Evolutionary conservation across 1,140 invertebrate species (phyloP).

Genomic region (Heterodera schachtii): DNA sequence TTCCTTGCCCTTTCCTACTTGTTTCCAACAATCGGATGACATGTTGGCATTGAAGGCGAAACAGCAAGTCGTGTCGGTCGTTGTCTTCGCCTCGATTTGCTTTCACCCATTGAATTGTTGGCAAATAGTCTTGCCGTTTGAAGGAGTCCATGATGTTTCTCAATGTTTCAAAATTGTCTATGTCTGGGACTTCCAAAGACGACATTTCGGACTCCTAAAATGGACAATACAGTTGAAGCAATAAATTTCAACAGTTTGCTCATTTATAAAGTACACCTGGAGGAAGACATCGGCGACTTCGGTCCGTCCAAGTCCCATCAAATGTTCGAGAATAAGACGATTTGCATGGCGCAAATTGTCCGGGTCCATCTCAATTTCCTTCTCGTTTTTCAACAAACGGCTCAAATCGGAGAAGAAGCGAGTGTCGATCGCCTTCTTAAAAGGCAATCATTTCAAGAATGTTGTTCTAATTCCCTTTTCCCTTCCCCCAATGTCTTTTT

Average conservation of each 20-base stretch:
- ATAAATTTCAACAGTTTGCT: background rate
- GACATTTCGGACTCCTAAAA: slow-evolving; percentile 52
- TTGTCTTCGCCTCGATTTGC: slow-evolving; percentile 26
- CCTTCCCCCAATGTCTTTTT: background rate
- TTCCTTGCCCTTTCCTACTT: slow-evolving; percentile 5
- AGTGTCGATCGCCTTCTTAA: slow-evolving; percentile 28
- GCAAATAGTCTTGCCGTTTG: slow-evolving; percentile 38
- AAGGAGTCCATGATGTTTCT: slow-evolving; percentile 48
- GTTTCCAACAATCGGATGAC: slow-evolving; percentile 45
- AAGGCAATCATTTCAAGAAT: background rate
- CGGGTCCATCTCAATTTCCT: slow-evolving; percentile 46
- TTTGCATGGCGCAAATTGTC: slow-evolving; percentile 51
- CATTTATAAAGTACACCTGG: slow-evolving; percentile 44
- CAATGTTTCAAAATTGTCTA: slow-evolving; percentile 36
- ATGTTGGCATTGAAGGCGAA: slow-evolving; percentile 51
- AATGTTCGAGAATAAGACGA: slow-evolving; percentile 55
- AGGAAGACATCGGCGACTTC: slow-evolving; percentile 56
- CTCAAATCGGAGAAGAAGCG: slow-evolving; percentile 50
- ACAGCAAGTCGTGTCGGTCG: slow-evolving; percentile 46
- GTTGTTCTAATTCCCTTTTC: too few relatives aligned
- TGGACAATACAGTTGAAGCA: background rate
- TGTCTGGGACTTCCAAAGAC: slow-evolving; percentile 29
- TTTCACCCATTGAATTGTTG: slow-evolving; percentile 54
- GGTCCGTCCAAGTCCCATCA: slow-evolving; percentile 48
- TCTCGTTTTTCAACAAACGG: slow-evolving; percentile 51